A percentile compares a stretch with the other conserved stretches of the same genome.
phyloP scores from a whole-genome alignment of 2,797 vertebrate genomes.

The Carapus acus region DNA sequence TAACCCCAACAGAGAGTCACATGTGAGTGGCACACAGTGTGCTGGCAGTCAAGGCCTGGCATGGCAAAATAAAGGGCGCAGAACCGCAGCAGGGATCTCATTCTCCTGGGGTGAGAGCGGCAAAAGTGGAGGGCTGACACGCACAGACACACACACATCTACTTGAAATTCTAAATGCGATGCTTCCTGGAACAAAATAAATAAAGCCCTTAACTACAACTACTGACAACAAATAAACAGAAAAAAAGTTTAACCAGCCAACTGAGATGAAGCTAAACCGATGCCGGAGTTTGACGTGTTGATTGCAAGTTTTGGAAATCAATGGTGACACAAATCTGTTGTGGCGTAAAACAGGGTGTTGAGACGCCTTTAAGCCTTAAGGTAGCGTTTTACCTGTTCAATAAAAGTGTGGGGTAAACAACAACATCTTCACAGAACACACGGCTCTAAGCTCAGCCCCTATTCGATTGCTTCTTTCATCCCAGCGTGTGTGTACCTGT shows the following conservation, averaged over 20 bases:
- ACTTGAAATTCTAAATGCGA: constrained; percentile 24
- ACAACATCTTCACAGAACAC: not conserved
- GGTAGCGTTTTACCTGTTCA: constrained; percentile 1
- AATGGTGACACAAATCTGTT: constrained; percentile 14
- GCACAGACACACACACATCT: not conserved
- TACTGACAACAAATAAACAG: constrained; percentile 10
- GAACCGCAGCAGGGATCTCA: constrained; percentile 7
- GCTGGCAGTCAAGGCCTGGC: constrained; percentile 8
- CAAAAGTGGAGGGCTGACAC: not conserved
- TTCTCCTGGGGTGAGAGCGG: not conserved
- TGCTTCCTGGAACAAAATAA: constrained; percentile 22
- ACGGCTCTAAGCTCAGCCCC: not conserved
- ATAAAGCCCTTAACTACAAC: constrained; percentile 18
- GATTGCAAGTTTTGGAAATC: constrained; percentile 15
- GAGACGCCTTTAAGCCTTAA: constrained; percentile 5
- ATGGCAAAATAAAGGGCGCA: constrained; percentile 13
- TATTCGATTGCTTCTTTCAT: not conserved
- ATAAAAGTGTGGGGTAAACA: constrained; percentile 11
- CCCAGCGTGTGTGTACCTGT: not conserved
- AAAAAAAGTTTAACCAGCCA: constrained; percentile 10
- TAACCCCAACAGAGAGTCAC: constrained; percentile 17
- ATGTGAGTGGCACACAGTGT: constrained; percentile 32
- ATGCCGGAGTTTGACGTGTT: constrained; percentile 6
- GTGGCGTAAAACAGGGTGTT: not conserved
- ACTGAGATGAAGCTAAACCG: not conserved